Percentiles rank a stretch among this genome's conserved stretches.
phyloP scores from a whole-genome alignment of 1,140 invertebrate species.

The Microplitis demolitor region DNA sequence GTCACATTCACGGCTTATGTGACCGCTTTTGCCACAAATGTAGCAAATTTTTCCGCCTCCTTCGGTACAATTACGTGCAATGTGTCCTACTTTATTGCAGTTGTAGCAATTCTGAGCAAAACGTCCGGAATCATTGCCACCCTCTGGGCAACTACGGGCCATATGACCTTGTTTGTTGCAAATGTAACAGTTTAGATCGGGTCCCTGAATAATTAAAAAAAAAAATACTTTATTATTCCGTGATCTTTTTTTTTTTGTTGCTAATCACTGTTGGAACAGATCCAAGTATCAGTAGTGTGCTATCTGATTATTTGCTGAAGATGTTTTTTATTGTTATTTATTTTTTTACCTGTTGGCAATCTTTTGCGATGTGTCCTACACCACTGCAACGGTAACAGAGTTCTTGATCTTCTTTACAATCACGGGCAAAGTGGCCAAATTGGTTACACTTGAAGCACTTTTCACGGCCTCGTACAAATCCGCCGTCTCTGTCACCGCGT shows the following conservation, averaged over 20 bases:
- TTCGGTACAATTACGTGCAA: conserved; percentile 87
- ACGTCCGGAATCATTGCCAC: conserved; percentile 54
- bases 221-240: neutral
- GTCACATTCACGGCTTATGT: conserved; percentile 88
- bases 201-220: conserved; percentile 56
- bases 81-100: conserved; percentile 87
- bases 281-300: neutral
- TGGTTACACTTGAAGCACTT: conserved; percentile 96
- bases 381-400: conserved; percentile 85
- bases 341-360: conserved; percentile 72
- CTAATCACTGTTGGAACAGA: neutral
- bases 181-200: conserved; percentile 83
- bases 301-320: too few species aligned
- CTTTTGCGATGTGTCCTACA: conserved; percentile 87
- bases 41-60: conserved; percentile 82
- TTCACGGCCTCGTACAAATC: conserved; percentile 70
- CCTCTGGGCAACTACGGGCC: conserved; percentile 81
- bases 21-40: conserved; percentile 85
- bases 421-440: conserved; percentile 89
- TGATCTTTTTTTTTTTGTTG: neutral
- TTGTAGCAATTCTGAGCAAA: conserved; percentile 78
- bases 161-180: conserved; percentile 90
- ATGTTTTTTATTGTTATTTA: neutral
- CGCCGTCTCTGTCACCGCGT: conserved; percentile 62
- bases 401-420: conserved; percentile 86